Evolutionary conservation across 2,888 invertebrate genomes (phyloP), one percentile per base, ranked within the genome.

Genomic region (Stenurella melanura): DNA sequence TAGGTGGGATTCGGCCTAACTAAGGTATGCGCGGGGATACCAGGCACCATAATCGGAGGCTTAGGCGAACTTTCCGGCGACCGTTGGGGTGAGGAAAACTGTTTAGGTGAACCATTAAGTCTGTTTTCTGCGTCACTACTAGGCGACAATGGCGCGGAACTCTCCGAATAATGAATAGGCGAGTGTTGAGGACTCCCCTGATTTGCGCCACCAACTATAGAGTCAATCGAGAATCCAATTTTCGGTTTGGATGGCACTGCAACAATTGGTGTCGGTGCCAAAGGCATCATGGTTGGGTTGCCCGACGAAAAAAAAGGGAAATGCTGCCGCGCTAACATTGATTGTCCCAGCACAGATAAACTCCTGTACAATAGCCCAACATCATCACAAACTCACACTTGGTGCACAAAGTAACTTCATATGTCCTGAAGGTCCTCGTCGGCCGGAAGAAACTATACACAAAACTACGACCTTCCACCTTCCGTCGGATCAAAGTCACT

Each of bases 151-250:
- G 89, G 90, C 21, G 88, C 91, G 17, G 91, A 91, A 73, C 91
- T 89, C 80, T 92, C 91, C 17, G 91, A 91, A 79, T 89, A 92
- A 78, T 90, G 91, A 6, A 91, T 89, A 7, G 92, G 91, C 7
- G 91, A 91, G 79, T 89, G 89, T 73, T 88, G 88, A 15, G 87
- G 83, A 50, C 78, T 80, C 0, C 76, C 80, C 61, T 86, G 87
- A 64, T 83, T 84, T 3, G 87, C 88, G 34, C 94, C 95, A 84
- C 97, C 97, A 79, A 97, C 97, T 88, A 97, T 96, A 87, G 96
- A 96, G 91, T 97, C 97, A 90, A 97, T 97, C 88, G 96, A 96
- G 89, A 97, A 97, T 87, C 97, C 97, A 89, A 97, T 95, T 91
- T 97, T 97, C 84, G 97, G 97, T 91, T 96, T 96, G 85, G 95